phyloP scores from a whole-genome alignment of 2,113 vertebrate species.

The Paracanthobrama guichenoti region DNA sequence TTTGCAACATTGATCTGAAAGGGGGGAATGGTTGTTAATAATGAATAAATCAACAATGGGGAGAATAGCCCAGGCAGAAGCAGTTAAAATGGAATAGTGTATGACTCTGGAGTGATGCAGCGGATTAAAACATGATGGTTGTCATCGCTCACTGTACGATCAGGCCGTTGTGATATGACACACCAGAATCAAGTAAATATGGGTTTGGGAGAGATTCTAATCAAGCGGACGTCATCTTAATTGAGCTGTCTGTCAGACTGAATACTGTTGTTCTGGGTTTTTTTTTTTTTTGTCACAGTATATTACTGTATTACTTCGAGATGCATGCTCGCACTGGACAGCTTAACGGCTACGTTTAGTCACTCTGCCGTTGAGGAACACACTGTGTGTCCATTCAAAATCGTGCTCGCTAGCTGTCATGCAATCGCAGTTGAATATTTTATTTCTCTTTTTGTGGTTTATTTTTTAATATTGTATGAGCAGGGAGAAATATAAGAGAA shows the following conservation, averaged over 20 bases:
- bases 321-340: neutral
- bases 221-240: conserved; percentile 21
- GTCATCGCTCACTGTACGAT: conserved; percentile 8
- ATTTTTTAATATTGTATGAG: conserved; percentile 60
- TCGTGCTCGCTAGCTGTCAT: neutral
- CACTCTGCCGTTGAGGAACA: neutral
- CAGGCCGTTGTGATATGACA: conserved; percentile 23
- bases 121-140: conserved; percentile 60
- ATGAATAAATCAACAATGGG: conserved; percentile 78
- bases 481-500: conserved; percentile 9
- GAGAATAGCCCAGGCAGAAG: conserved; percentile 70
- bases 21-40: conserved; percentile 72
- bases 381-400: conserved; percentile 21
- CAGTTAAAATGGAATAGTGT: conserved; percentile 75
- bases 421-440: conserved; percentile 53
- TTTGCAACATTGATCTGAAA: conserved; percentile 79
- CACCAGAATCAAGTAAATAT: conserved; percentile 30
- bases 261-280: neutral
- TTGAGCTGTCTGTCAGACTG: conserved; percentile 33
- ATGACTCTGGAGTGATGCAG: conserved; percentile 70
- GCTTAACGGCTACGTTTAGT: conserved; percentile 7
- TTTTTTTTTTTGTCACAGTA: neutral
- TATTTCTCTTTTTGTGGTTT: conserved; percentile 62
- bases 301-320: conserved; percentile 3
- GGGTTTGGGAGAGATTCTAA: conserved; percentile 29